Percentiles rank a stretch among this genome's conserved stretches.
Conservation (phyloP, 2,113 vertebrate species). For the Cyanoderma ruficeps region DNA sequence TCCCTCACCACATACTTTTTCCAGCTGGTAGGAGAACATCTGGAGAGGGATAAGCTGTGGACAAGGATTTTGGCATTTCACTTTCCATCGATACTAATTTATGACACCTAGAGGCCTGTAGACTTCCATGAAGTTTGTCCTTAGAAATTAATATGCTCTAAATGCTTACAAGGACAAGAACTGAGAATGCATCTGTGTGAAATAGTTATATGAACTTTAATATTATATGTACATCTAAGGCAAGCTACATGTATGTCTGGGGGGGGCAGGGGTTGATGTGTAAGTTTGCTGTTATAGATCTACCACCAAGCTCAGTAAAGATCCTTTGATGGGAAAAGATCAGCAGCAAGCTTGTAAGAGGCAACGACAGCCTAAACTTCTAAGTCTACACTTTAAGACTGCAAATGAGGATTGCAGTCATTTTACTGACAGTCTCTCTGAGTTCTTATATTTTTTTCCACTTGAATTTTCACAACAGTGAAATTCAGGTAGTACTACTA, state of each 20-base stretch:
- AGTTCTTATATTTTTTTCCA: not conserved
- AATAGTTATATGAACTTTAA: not conserved
- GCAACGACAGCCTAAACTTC: not conserved
- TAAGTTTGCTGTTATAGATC: not conserved
- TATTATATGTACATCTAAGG: not conserved
- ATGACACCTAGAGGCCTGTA: not conserved
- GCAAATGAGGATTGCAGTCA: not conserved
- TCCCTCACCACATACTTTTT: not conserved
- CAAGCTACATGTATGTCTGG: not conserved
- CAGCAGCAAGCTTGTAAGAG: not conserved
- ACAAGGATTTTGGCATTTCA: not conserved
- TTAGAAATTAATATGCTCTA: not conserved
- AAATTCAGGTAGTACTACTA: not conserved
- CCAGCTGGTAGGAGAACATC: not conserved
- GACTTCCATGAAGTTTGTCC: not conserved
- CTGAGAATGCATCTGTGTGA: not conserved
- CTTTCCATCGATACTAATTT: not conserved
- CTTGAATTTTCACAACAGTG: not conserved
- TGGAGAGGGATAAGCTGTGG: not conserved
- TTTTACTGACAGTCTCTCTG: not conserved
- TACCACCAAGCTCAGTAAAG: not conserved
- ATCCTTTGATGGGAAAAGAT: not conserved
- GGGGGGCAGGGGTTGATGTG: fast-evolving
- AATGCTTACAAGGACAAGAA: not conserved
- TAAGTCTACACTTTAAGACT: not conserved